Percentiles rank a stretch among this genome's conserved stretches.
Evolutionary conservation across 2,888 invertebrate genomes (phyloP).

Genomic region (Xiphydria camelus): DNA sequence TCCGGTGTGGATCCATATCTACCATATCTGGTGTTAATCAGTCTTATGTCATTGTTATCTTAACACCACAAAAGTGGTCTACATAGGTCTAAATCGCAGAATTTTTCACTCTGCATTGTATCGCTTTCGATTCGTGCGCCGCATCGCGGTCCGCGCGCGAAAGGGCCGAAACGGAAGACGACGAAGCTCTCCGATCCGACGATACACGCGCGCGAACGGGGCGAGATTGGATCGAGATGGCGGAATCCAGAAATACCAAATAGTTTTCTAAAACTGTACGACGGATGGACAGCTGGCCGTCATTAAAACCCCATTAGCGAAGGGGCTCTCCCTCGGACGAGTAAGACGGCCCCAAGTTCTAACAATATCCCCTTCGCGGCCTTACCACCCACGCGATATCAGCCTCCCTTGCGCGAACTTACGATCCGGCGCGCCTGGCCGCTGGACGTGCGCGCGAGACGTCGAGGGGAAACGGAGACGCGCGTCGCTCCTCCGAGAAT

Average conservation of each 20-base stretch:
- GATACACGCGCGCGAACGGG: conserved; percentile 2
- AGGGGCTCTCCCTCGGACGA: conserved; percentile 31
- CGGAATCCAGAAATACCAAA: conserved; percentile 45
- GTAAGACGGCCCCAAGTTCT: conserved; percentile 47
- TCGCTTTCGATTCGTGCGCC: too few species aligned
- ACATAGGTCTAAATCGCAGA: too few species aligned
- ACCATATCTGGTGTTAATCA: too few species aligned
- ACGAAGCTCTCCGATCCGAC: too few species aligned
- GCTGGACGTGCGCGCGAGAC: background rate
- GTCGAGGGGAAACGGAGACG: too few species aligned
- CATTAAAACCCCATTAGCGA: conserved; percentile 55
- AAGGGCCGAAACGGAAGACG: conserved; percentile 2
- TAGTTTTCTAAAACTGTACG: conserved; percentile 52
- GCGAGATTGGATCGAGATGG: background rate
- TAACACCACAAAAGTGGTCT: too few species aligned
- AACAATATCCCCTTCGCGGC: conserved; percentile 52
- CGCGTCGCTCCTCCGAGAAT: too few species aligned
- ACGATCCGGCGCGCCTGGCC: background rate
- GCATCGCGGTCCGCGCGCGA: background rate
- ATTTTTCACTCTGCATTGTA: too few species aligned
- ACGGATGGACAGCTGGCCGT: conserved; percentile 58
- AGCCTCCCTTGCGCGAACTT: conserved; percentile 1
- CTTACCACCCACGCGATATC: conserved; percentile 54
- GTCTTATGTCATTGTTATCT: too few species aligned
- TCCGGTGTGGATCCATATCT: too few species aligned